A percentile compares a stretch with the other conserved stretches of the same genome.
Conservation (phyloP, 2,888 invertebrate species). For the Pteria penguin region DNA sequence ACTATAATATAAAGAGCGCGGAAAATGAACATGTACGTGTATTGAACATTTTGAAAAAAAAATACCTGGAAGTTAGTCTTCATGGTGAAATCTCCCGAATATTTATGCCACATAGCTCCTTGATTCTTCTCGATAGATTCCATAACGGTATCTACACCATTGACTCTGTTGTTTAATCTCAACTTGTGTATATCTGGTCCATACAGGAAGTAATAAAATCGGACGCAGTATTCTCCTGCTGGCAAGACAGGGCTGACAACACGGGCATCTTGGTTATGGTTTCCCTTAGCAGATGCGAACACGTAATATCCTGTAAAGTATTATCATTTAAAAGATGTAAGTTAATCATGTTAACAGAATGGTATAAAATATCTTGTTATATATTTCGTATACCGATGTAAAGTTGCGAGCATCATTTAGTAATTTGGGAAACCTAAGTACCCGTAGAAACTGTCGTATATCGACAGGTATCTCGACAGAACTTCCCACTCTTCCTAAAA, state of each 20-base stretch:
- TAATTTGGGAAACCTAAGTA: too few relatives aligned
- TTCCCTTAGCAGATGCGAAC: conserved; percentile 38
- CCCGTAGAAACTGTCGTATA: too few relatives aligned
- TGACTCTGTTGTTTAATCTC: conserved; percentile 30
- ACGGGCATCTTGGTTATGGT: conserved; percentile 47
- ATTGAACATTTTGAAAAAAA: not conserved
- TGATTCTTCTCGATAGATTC: conserved; percentile 35
- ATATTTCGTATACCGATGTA: too few relatives aligned
- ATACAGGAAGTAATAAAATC: conserved; percentile 49
- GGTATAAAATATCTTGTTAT: too few relatives aligned
- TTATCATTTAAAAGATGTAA: too few relatives aligned
- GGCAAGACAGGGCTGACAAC: conserved; percentile 41
- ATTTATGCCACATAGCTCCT: conserved; percentile 38
- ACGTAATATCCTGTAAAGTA: conserved; percentile 41
- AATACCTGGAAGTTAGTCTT: conserved; percentile 30
- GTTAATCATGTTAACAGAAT: too few relatives aligned
- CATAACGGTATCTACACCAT: conserved; percentile 23
- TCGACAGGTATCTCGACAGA: too few relatives aligned
- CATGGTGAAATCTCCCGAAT: conserved; percentile 20
- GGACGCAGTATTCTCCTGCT: conserved; percentile 52
- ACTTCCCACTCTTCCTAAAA: too few relatives aligned
- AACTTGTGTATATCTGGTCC: conserved; percentile 45
- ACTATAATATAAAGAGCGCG: not conserved
- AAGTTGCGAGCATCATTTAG: too few relatives aligned
- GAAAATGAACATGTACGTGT: not conserved